Evolutionary conservation across 2,888 invertebrate species (phyloP), one percentile per base, ranked within the genome.

Genomic region (Halictus quadricinctus): DNA sequence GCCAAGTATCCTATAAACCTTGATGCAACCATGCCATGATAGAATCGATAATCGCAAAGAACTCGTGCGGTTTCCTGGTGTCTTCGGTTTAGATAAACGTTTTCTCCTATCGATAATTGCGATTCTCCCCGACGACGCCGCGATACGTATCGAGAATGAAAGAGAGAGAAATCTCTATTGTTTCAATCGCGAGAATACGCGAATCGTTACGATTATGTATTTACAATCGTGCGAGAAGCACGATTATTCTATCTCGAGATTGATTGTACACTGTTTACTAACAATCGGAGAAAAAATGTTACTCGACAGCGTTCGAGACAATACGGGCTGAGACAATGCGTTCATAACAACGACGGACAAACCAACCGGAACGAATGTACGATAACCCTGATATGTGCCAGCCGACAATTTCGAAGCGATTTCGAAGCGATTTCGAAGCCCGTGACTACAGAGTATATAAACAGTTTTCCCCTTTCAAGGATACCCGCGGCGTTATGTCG

Each of bases 31-130:
- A 80, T 76, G 88, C 82, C 80, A 80, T 82, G 78, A 54, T 76
- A 46, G 48, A 80, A 88, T 88, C 89, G 81, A 88, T 88, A 89
- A 81, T 83, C 87, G 70, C 72, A 76, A 87, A 80, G 85, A 89
- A 83, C 85, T 88, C 87, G 79, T 87, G 86, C 64, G 86, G 83
- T 87, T 87, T 87, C 83, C 76, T 83, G 72, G 50, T 60, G 50
- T 60, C 8, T 41, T 10, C 43, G 15, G 21, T 69, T 41, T 6
- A 41, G 41, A 69, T 10, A 29, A 13, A 36, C 18, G 18, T 69
- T 36, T 10, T 69, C 18, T 41, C 1, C 36, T 41, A 21, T 69
- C 36, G 66, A 41, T 41, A 66, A 66, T 66, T 8, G 66, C 8
- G 10, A 66, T 21, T 18, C 25, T 18, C 25, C 29, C 2, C 29